These are phyloP conservation scores for Bombus superbus DNA, from an alignment of 1,140 invertebrate genomes.

Conservation along the genomic window DNA sequence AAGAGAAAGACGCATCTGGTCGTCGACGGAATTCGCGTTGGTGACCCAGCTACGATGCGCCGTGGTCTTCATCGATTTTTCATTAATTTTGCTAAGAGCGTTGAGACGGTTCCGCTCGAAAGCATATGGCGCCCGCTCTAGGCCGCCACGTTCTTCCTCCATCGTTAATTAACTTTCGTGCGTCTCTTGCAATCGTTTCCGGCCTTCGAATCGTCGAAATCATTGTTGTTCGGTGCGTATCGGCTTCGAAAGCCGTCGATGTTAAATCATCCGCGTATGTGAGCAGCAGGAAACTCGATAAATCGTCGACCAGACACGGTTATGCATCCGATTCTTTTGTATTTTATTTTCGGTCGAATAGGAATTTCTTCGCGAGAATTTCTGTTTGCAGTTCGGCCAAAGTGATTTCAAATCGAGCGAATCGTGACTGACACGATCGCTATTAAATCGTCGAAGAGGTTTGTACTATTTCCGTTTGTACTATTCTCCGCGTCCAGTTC, in stretches of 20 bases:
- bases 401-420: too few relatives aligned
- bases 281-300: background rate
- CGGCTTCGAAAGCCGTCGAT: background rate
- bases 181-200: background rate
- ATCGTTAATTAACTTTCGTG: constrained; percentile 26
- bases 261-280: background rate
- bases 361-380: too few relatives aligned
- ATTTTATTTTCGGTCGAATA: background rate
- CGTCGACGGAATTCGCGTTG: background rate
- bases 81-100: constrained; percentile 23
- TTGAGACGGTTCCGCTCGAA: background rate
- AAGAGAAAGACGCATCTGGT: background rate
- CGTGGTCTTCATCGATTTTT: constrained; percentile 24
- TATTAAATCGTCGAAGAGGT: too few relatives aligned
- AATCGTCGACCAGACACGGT: background rate
- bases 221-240: background rate
- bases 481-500: too few relatives aligned
- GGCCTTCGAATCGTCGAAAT: background rate
- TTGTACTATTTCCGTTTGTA: too few relatives aligned
- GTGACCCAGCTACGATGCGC: background rate
- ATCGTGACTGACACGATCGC: too few relatives aligned
- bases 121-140: background rate
- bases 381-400: too few relatives aligned
- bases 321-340: background rate
- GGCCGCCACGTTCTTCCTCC: background rate